Evolutionary conservation across 92 coral and sea anemone species (phyloP).

Genomic region (Muricea muricata): DNA sequence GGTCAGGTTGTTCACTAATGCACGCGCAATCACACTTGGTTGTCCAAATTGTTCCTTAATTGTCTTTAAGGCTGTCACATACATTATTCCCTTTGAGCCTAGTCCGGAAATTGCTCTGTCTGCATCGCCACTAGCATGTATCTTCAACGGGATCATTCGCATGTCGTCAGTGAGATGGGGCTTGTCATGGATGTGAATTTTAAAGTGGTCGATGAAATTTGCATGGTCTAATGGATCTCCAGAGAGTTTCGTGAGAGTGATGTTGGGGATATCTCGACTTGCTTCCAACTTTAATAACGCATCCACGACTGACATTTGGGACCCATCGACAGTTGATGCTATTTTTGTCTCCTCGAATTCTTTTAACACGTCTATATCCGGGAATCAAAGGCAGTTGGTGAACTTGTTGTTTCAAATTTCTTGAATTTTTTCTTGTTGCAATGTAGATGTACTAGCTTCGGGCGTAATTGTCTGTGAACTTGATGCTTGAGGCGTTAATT

Average conservation of each 20-base stretch:
- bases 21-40: constrained; percentile 58
- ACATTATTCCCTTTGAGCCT: no score
- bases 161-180: constrained; percentile 46
- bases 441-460: constrained; percentile 21
- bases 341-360: constrained; percentile 53
- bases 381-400: constrained; percentile 6
- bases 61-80: no score
- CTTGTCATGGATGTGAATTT: no score
- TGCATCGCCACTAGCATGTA: constrained; percentile 62
- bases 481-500: neutral
- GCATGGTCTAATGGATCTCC: constrained; percentile 28
- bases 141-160: constrained; percentile 56
- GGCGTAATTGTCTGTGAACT: constrained; percentile 6
- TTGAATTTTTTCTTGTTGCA: constrained; percentile 16
- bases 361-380: constrained; percentile 24
- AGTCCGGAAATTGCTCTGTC: constrained; percentile 49
- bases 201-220: constrained; percentile 33
- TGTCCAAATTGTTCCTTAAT: constrained; percentile 67
- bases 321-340: neutral
- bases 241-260: constrained; percentile 24
- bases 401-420: neutral
- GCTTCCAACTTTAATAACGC: constrained; percentile 32
- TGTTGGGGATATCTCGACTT: constrained; percentile 24
- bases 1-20: no score
- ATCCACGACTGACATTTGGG: constrained; percentile 26